Base-by-base conservation (phyloP, 2,888 invertebrate species). In the Hirtodrosophila trivittata region DNA sequence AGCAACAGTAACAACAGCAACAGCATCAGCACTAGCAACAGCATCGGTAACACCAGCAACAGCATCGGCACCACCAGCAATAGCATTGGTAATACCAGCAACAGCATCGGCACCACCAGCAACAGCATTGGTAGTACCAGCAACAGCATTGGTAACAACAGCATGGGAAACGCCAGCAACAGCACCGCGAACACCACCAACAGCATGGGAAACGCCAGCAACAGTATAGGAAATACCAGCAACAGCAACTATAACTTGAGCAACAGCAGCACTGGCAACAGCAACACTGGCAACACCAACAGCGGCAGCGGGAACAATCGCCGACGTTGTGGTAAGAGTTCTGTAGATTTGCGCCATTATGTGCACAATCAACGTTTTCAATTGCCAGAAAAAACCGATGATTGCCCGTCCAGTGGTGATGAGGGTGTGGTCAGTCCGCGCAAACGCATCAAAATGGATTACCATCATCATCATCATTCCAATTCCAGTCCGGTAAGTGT, bases 311-410 rank as follows among this genome's bases (percentile, higher is more conserved):
- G n/a, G 60, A 66, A 50, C 37, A 85, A 75, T 75, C 89, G 91
- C 33, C 91, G 91, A 73, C 89, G 90, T 74, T 88, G 90, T 88
- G 91, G 90, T 80, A 91, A 91, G 86, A 85, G 56, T 32, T 45
- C 66, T 16, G 63, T 89, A 66, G 94, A 94, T 89, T 94, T 94
- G 76, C 91, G 94, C 77, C 93, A 70, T 62, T 57, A 93, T 86
- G 91, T 94, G 74, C 94, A 94, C 88, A 94, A 94, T 87, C 94
- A 94, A 88, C 92, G 94, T 46, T 93, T 93, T 43, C 94, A 94
- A 87, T 91, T 94, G 59, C 91, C 94, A 73, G 94, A 94, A 89
- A 94, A 94, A 88, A 92, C 94, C 82, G 94, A 94, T 86, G 94
- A 94, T 84, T 94, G 94, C 91, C 93, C 93, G 81, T 94, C 94